phyloP scores from a whole-genome alignment of 1,140 invertebrate species.

The Aphidius gifuensis region DNA sequence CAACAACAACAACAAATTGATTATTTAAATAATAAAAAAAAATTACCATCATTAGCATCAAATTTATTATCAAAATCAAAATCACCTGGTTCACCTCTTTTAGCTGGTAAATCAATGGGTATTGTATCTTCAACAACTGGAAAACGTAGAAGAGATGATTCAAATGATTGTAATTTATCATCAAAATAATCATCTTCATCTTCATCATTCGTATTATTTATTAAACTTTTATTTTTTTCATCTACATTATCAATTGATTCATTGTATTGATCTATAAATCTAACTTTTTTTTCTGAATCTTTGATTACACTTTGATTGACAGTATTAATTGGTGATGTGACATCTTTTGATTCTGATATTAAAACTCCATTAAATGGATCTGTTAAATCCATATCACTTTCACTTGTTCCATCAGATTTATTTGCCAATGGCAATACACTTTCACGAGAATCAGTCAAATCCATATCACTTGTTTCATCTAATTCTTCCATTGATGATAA shows the following conservation, averaged over 20 bases:
- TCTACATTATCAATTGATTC: neutral
- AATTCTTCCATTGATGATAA: slow-evolving; percentile 25
- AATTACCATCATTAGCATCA: too few relatives aligned
- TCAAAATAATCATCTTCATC: slow-evolving; percentile 33
- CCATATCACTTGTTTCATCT: slow-evolving; percentile 1
- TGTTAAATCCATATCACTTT: slow-evolving; percentile 31
- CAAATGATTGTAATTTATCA: too few relatives aligned
- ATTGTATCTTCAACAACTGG: too few relatives aligned
- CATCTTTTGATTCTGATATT: neutral
- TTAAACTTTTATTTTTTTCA: slow-evolving; percentile 9
- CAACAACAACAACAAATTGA: too few relatives aligned
- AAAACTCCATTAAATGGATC: neutral
- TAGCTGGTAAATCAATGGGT: too few relatives aligned
- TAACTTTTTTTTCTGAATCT: slow-evolving; percentile 33
- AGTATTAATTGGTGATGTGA: too few relatives aligned
- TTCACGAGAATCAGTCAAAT: neutral
- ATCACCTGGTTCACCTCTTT: too few relatives aligned
- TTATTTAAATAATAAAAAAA: too few relatives aligned
- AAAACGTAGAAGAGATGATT: too few relatives aligned
- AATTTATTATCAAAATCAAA: too few relatives aligned
- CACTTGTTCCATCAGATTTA: neutral
- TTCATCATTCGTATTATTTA: slow-evolving; percentile 5
- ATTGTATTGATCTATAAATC: slow-evolving; percentile 34
- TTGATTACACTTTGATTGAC: neutral
- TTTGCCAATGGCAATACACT: neutral